These are phyloP conservation scores for Mormyrus iriodes DNA, from an alignment of 2,113 vertebrate species.

Conservation along the genomic window DNA sequence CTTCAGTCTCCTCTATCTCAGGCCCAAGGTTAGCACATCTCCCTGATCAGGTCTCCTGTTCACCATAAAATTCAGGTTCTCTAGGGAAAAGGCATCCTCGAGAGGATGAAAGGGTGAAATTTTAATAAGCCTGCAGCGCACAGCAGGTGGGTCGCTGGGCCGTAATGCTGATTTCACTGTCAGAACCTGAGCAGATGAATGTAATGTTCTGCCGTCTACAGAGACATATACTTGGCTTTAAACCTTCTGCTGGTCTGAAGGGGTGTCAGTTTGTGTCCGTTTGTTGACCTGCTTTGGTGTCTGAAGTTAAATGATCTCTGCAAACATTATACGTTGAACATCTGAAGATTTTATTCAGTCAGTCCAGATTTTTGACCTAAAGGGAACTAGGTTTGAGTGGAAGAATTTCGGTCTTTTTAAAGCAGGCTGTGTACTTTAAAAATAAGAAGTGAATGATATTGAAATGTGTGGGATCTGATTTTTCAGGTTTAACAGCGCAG, in stretches of 20 bases:
- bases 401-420: neutral
- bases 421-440: neutral
- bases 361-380: constrained; percentile 14
- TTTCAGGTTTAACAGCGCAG: constrained; percentile 40
- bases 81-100: neutral
- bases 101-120: neutral
- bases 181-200: neutral
- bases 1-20: neutral
- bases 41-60: neutral
- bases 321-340: neutral
- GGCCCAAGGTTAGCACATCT: neutral
- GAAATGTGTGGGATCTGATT: constrained; percentile 16
- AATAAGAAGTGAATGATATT: neutral
- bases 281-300: neutral
- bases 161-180: constrained; percentile 20
- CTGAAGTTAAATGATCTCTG: neutral
- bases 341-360: neutral
- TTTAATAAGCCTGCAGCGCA: neutral
- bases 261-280: neutral
- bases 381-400: constrained; percentile 26
- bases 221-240: neutral
- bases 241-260: neutral
- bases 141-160: neutral
- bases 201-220: neutral
- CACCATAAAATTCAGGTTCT: neutral